Evolutionary conservation across 2,888 invertebrate genomes (phyloP).

Genomic region (Parascotia fuliginaria): DNA sequence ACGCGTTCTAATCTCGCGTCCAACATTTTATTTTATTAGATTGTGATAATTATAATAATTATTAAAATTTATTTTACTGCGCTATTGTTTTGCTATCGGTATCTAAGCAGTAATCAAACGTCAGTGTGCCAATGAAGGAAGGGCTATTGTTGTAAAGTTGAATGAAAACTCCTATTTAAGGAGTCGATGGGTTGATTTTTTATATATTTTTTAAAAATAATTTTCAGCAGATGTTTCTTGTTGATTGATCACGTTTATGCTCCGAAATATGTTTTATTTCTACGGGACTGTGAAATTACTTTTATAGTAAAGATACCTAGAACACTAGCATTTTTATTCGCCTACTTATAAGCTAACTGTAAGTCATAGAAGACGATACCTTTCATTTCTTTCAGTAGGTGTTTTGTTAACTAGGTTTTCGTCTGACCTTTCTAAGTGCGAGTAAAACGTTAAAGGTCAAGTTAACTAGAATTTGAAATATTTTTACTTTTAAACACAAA

Average conservation of each 20-base stretch:
- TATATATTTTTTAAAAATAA: slow-evolving; percentile 72
- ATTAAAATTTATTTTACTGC: neutral
- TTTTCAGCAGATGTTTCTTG: slow-evolving; percentile 82
- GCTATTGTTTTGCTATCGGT: slow-evolving; percentile 57
- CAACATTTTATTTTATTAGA: slow-evolving; percentile 2
- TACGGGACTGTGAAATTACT: slow-evolving; percentile 77
- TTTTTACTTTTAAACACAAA: neutral
- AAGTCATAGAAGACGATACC: neutral
- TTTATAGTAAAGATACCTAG: slow-evolving; percentile 36
- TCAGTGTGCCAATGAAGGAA: slow-evolving; percentile 85
- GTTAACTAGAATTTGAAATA: no score
- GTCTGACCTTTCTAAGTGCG: no score
- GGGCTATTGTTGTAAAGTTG: slow-evolving; percentile 81
- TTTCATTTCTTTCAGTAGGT: no score
- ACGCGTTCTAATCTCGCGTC: slow-evolving; percentile 5
- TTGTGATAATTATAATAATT: slow-evolving; percentile 1
- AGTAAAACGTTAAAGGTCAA: no score
- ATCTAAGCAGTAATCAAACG: slow-evolving; percentile 78
- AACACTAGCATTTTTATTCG: slow-evolving; percentile 1
- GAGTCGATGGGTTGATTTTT: slow-evolving; percentile 73
- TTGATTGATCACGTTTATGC: slow-evolving; percentile 76
- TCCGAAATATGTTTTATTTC: slow-evolving; percentile 62
- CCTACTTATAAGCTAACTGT: neutral
- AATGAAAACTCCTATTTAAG: slow-evolving; percentile 85
- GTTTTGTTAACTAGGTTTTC: no score